Base-by-base conservation (phyloP, 1,140 invertebrate genomes). In the Bicyclus anynana region DNA sequence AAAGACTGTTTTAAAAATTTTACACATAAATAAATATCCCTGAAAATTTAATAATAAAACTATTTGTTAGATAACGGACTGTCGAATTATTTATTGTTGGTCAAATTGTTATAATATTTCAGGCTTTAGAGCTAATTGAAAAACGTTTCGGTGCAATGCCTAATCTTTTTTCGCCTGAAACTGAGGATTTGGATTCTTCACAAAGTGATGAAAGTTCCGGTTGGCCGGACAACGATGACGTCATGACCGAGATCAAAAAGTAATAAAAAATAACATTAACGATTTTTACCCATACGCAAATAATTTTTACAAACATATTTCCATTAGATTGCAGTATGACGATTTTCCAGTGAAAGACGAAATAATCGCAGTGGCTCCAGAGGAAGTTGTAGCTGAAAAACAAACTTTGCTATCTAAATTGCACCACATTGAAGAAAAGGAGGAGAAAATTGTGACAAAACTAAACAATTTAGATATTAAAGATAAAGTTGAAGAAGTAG, bases 41-140 rank as follows among this genome's bases (percentile, higher is more conserved):
- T n/a, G n/a, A n/a, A n/a, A n/a, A n/a, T n/a, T n/a, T n/a, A n/a
- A n/a, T n/a, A n/a, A n/a, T n/a, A n/a, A n/a, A n/a, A n/a, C n/a
- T n/a, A n/a, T n/a, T n/a, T n/a, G n/a, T n/a, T n/a, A n/a, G n/a
- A n/a, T n/a, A n/a, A n/a, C n/a, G n/a, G n/a, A n/a, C n/a, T n/a
- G n/a, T n/a, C n/a, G n/a, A n/a, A n/a, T n/a, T n/a, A n/a, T n/a
- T n/a, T n/a, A n/a, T n/a, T n/a, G 4, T 5, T 33, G 10, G 10
- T 12, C n/a, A 33, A 4, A 13, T 53, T 50, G 12, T 14, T 17
- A 46, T 42, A n/a, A 29, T 42, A 18, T 67, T 69, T 33, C 73
- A 92, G 84, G 96, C 97, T 1, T 80, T 98, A 57, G 95, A 97
- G 85, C 90, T 98, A 69, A 94, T 98, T 13, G 95, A 97, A 75